These are phyloP conservation scores for Orthonychiurus folsomi DNA, from an alignment of 2,888 invertebrate species.

Conservation along the genomic window DNA sequence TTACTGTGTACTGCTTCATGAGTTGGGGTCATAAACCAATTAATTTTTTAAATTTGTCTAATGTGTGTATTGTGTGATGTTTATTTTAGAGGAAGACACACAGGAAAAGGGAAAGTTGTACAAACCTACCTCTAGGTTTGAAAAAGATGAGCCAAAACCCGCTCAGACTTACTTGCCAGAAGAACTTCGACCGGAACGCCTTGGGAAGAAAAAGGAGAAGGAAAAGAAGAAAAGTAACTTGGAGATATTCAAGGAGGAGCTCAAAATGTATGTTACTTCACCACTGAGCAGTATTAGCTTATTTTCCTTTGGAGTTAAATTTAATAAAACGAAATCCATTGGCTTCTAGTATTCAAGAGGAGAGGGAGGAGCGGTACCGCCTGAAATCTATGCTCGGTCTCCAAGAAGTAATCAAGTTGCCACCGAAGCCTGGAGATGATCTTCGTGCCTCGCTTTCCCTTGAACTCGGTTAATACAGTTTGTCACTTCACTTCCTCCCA, in stretches of 20 bases:
- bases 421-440: conserved; percentile 39
- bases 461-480: conserved; percentile 39
- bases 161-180: conserved; percentile 50
- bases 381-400: conserved; percentile 35
- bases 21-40: not conserved
- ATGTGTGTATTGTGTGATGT: conserved; percentile 10
- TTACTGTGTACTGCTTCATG: too few species aligned
- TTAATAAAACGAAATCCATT: not conserved
- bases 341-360: conserved; percentile 81
- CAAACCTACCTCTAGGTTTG: conserved; percentile 74
- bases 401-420: conserved; percentile 38
- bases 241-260: conserved; percentile 95
- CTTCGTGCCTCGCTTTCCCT: conserved; percentile 37
- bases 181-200: conserved; percentile 57
- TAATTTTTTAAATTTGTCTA: not conserved
- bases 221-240: conserved; percentile 94
- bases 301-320: not conserved
- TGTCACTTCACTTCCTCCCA: conserved; percentile 20
- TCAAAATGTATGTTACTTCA: conserved; percentile 65
- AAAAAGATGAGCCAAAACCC: conserved; percentile 47
- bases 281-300: too few species aligned
- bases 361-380: conserved; percentile 81
- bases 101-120: conserved; percentile 84
- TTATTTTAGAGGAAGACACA: conserved; percentile 66
- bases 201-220: conserved; percentile 59